Percentiles rank a stretch among this genome's conserved stretches.
Conservation (phyloP, 2,113 vertebrate species). For the Pseudonaja textilis region DNA sequence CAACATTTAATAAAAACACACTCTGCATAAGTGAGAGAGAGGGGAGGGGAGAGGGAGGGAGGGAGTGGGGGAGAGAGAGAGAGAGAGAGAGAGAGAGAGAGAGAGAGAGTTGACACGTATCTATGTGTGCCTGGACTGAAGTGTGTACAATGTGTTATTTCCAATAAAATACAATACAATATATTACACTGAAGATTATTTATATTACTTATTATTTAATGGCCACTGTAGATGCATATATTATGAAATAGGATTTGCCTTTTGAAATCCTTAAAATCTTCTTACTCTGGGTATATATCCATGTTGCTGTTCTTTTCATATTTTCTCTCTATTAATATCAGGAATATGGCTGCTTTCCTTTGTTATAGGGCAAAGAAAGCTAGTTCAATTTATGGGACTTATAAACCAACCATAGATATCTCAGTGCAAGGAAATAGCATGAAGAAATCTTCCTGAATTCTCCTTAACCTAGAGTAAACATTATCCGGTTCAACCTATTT, state of each 20-base stretch:
- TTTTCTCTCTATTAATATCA: background rate
- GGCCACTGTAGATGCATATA: background rate
- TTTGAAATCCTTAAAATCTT: background rate
- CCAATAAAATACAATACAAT: background rate
- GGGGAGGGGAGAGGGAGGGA: too few species aligned
- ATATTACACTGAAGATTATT: background rate
- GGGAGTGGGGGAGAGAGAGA: too few species aligned
- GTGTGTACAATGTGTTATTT: background rate
- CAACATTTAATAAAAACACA: background rate
- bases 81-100: too few species aligned
- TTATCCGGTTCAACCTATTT: constrained; percentile 2
- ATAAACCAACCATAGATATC: background rate
- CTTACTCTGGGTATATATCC: background rate
- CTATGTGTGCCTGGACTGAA: background rate
- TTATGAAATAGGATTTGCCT: background rate
- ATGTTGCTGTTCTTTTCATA: background rate
- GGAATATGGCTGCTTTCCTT: background rate
- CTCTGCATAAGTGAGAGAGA: accelerated
- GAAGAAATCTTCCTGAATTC: constrained; percentile 30
- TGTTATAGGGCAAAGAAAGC: background rate
- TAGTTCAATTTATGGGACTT: background rate
- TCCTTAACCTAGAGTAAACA: background rate
- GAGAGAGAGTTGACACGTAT: background rate
- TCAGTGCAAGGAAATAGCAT: constrained; percentile 27
- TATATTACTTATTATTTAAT: constrained; percentile 1